phyloP scores from a whole-genome alignment of 2,797 vertebrate species.

The Chiloscyllium punctatum region DNA sequence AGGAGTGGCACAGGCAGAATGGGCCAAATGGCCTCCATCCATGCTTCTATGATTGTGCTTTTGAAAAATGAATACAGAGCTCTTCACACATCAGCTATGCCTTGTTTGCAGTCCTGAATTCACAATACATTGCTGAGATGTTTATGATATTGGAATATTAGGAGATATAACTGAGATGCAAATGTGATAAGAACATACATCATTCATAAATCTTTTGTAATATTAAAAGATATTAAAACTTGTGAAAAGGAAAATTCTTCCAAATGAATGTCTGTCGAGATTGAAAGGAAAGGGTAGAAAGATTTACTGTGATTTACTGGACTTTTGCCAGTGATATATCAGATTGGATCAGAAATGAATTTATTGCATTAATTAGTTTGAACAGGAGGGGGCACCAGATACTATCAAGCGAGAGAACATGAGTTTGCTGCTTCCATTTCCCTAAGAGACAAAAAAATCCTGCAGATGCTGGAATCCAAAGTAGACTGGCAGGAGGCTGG shows the following conservation, averaged over 20 bases:
- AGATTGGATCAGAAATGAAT: neutral
- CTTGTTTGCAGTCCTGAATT: too few relatives aligned
- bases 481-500: too few relatives aligned
- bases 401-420: neutral
- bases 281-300: neutral
- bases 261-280: neutral
- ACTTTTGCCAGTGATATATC: neutral
- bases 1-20: too few relatives aligned
- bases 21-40: too few relatives aligned
- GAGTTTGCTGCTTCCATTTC: neutral
- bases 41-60: too few relatives aligned
- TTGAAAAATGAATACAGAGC: too few relatives aligned
- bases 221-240: neutral
- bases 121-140: neutral
- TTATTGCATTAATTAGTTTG: neutral
- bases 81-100: too few relatives aligned
- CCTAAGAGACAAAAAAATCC: neutral
- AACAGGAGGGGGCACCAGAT: conserved; percentile 16
- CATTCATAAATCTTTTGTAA: neutral
- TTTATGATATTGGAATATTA: neutral
- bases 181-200: neutral
- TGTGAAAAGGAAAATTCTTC: neutral
- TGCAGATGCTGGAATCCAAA: too few relatives aligned
- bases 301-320: neutral
- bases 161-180: too few relatives aligned